phyloP scores from a whole-genome alignment of 2,797 vertebrate species.

The Siniperca scherzeri region DNA sequence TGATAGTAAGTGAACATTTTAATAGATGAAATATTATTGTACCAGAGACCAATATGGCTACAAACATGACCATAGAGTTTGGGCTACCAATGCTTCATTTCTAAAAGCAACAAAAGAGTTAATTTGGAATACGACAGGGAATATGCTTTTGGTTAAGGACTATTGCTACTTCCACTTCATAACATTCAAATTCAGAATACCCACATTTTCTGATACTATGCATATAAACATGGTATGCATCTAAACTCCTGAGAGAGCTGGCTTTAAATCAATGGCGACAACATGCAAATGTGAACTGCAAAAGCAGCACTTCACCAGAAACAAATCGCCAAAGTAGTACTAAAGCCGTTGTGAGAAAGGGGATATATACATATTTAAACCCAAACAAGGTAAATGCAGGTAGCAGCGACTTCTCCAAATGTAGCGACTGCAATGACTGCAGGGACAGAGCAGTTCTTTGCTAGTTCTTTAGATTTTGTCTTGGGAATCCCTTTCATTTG shows the following conservation, averaged over 20 bases:
- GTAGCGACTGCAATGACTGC: background rate
- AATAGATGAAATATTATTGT: conserved; percentile 26
- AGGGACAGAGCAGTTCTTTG: background rate
- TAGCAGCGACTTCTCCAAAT: background rate
- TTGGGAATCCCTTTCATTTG: background rate
- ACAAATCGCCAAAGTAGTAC: background rate
- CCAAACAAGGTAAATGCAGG: background rate
- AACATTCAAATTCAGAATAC: background rate
- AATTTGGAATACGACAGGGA: background rate
- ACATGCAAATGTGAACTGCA: background rate
- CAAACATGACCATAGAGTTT: background rate
- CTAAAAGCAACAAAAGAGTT: background rate
- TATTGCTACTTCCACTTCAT: background rate
- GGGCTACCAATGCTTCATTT: background rate
- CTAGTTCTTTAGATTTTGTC: background rate
- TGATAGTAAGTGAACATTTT: conserved; percentile 21
- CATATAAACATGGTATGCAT: background rate
- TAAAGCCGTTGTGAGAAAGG: background rate
- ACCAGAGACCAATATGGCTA: conserved; percentile 4
- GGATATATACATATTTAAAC: background rate
- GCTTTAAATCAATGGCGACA: background rate
- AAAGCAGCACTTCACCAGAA: conserved; percentile 5
- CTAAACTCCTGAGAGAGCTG: background rate
- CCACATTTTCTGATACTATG: background rate
- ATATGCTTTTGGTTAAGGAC: background rate